A percentile compares a stretch with the other conserved stretches of the same genome.
Evolutionary conservation across 2,888 invertebrate species (phyloP).

Genomic region (Perizoma flavofasciatum): DNA sequence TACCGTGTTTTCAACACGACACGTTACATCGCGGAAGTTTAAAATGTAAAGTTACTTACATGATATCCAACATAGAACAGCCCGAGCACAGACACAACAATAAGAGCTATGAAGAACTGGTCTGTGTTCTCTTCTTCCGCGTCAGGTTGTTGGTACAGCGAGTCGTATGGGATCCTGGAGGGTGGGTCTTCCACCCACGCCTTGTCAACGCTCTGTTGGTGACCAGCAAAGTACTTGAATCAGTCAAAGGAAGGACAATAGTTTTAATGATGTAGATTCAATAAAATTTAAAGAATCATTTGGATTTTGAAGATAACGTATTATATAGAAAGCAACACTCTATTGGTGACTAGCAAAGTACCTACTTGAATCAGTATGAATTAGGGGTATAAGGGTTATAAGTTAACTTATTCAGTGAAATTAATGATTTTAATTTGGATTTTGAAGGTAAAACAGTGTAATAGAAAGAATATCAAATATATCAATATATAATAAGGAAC

Average conservation of each 20-base stretch:
- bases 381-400: not conserved
- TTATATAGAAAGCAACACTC: conserved; percentile 75
- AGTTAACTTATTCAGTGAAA: not conserved
- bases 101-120: conserved; percentile 91
- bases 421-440: not conserved
- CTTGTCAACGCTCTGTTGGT: conserved; percentile 87
- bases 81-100: conserved; percentile 88
- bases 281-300: not conserved
- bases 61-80: conserved; percentile 86
- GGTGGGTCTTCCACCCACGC: conserved; percentile 95
- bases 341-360: conserved; percentile 54
- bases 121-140: conserved; percentile 91
- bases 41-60: conserved; percentile 61
- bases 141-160: conserved; percentile 88
- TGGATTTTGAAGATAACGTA: not conserved
- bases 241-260: conserved; percentile 5
- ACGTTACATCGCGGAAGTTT: not conserved
- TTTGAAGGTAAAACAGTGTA: not conserved
- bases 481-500: too few species aligned
- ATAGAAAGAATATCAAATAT: too few species aligned
- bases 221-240: conserved; percentile 28
- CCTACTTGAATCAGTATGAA: conserved; percentile 22
- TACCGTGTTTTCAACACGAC: too few species aligned
- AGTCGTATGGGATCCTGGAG: conserved; percentile 89
- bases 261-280: not conserved